Percentiles rank a stretch among this genome's conserved stretches.
These are phyloP conservation scores for Hemiprocne comata DNA, from an alignment of 2,113 vertebrate species.

Conservation along the genomic window DNA sequence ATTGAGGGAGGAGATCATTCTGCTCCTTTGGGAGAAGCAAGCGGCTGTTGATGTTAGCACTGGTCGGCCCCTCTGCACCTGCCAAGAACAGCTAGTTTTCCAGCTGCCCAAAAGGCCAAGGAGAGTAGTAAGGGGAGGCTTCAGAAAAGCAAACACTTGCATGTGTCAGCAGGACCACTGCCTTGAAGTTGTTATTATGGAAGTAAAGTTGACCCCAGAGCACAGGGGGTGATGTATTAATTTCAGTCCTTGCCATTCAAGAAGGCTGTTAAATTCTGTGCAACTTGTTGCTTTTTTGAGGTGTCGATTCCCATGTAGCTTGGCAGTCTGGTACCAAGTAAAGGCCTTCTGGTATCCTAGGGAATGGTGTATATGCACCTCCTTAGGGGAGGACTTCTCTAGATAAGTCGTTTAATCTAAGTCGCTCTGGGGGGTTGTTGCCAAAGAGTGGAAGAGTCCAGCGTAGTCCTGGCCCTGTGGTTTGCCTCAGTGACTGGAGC, in stretches of 20 bases:
- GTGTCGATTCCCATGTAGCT: neutral
- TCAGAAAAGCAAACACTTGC: neutral
- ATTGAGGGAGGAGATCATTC: neutral
- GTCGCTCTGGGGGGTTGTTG: neutral
- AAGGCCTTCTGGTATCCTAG: neutral
- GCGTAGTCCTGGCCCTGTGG: neutral
- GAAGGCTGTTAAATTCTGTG: neutral
- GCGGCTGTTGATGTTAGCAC: neutral
- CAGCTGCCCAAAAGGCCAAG: neutral
- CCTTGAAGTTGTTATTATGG: neutral
- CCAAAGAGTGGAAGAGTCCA: neutral
- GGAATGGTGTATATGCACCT: fast-evolving
- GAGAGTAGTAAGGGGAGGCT: neutral
- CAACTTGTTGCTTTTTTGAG: neutral
- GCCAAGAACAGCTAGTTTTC: neutral
- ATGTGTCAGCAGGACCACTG: neutral
- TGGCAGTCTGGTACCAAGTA: neutral
- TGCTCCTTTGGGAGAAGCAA: neutral
- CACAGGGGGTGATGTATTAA: fast-evolving
- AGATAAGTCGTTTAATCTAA: fast-evolving
- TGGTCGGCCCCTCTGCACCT: neutral
- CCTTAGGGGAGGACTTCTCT: neutral
- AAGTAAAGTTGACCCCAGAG: neutral
- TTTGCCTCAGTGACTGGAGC: neutral
- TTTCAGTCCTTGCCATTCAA: neutral